A percentile compares a stretch with the other conserved stretches of the same genome.
phyloP scores from a whole-genome alignment of 1,140 invertebrate species.

The Drosophila arizonae region DNA sequence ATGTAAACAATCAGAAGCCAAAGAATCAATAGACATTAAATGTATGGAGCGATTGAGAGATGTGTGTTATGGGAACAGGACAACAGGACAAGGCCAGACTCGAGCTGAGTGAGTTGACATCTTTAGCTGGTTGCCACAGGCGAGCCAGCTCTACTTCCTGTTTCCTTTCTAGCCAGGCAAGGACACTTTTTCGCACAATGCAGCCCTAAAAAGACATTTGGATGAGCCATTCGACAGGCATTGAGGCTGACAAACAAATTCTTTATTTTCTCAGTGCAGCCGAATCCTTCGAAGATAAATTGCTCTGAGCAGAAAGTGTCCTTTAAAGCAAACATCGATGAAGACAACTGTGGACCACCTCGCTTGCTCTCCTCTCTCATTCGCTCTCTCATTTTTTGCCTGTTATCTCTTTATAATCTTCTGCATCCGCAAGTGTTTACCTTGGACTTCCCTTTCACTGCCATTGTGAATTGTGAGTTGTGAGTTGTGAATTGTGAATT shows the following conservation, averaged over 20 bases:
- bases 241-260: conserved; percentile 68
- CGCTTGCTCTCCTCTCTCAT: background rate
- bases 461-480: conserved; percentile 59
- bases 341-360: conserved; percentile 22
- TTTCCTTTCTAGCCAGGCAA: conserved; percentile 47
- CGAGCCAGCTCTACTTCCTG: conserved; percentile 53
- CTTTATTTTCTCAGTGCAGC: conserved; percentile 56
- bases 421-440: conserved; percentile 77
- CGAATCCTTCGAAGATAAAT: conserved; percentile 67
- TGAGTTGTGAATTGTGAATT: conserved; percentile 66
- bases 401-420: conserved; percentile 48
- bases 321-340: conserved; percentile 71
- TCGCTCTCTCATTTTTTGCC: background rate
- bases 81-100: conserved; percentile 45
- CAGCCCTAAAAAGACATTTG: conserved; percentile 63
- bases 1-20: conserved; percentile 64
- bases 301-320: conserved; percentile 71
- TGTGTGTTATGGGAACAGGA: too few relatives aligned
- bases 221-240: conserved; percentile 16
- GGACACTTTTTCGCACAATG: conserved; percentile 52
- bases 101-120: conserved; percentile 65
- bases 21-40: conserved; percentile 60
- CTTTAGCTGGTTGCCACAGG: conserved; percentile 63
- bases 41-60: conserved; percentile 33
- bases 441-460: conserved; percentile 67